Evolutionary conservation across 2,888 invertebrate genomes (phyloP), one percentile per base, ranked within the genome.

Genomic region (Apodemia hepburni): DNA sequence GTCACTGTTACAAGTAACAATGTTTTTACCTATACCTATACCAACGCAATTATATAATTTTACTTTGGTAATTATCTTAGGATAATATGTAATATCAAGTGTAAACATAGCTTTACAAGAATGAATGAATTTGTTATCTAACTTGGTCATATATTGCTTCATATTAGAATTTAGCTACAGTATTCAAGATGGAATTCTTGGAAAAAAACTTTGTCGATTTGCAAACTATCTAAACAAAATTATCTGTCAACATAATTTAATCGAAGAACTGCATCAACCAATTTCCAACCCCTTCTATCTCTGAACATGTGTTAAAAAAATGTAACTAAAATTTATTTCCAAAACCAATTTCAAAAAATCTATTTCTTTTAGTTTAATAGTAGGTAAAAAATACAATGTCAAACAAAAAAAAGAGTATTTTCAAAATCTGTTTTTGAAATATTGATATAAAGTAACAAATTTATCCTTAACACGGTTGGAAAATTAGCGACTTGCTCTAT

Each of bases 41-140:
- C 42, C 42, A 42, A 15, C 6, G 15, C 5, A 15, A 42, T 5
- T 15, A 42, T 15, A 15, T 42, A 42, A 42, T 15, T 15, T 15
- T 5, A 42, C 5, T 15, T 42, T 42, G 42, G 5, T 5, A 42
- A 15, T 42, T 42, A 42, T 9, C 42, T 38, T 38, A 51, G 9
- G 18, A 9, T 54, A 3, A 4, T 12, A 54, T 27, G 27, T 12
- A 51, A 51, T 22, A 51, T 22, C 12, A 54, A 54, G 54, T 54
- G 54, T 54, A 54, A 54, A 27, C 54, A 22, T 18, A 54, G 54
- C 54, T 54, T 54, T 54, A 54, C 22, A 12, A 6, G 11, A 12
- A 27, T 27, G 22, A 54, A 12, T 9, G 51, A 27, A 54, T 22
- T 54, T 22, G 2, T 51, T 18, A 18, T 54, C 27, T 54, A 54